Evolutionary conservation across 2,113 vertebrate species (phyloP), one percentile per base, ranked within the genome.

Genomic region (Hypocryptadius cinnamomeus): DNA sequence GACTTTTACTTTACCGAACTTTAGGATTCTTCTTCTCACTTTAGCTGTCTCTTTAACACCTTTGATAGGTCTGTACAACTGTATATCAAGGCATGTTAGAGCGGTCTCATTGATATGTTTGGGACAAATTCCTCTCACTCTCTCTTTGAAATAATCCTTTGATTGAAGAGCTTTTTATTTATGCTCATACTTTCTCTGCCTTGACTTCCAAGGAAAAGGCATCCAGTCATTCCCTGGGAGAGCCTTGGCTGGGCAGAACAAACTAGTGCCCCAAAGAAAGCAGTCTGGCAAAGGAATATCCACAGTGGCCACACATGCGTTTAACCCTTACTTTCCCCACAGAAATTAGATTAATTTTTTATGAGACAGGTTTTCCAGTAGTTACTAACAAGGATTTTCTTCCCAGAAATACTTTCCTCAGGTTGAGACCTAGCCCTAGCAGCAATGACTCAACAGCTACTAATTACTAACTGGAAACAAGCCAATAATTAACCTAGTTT

Each of bases 21-120:
- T 48, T 11, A 68, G 48, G 42, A 61, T 82, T 81, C 90, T 91
- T 93, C 51, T 79, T 92, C 60, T 92, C 82, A 40, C 23, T 81
- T 93, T 61, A 68, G 23, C 60, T 91, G 51, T 69, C 60, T 95
- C 72, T 90, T 90, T 91, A 96, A 79, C 93, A 90, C 72, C 59
- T 91, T 83, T 89, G 86, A 81, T 81, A 90, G 76, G 40, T 82
- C 86, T 6, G 1, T 78, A 72, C 56, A 81, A 81, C 90, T 71
- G 89, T 35, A 37, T 85, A 95, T 79, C 71, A 74, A 81, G 93
- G 48, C 70, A 53, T 57, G 42, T 61, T 78, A 77, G 51, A 80
- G 71, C 83, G n/a, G 19, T 74, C 68, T 94, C 85, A 64, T 64
- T 95, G 93, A 89, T 92, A 72, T 77, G 68, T 80, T 79, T 93